A percentile compares a stretch with the other conserved stretches of the same genome.
These are phyloP conservation scores for Diarsia brunnea DNA, from an alignment of 2,888 invertebrate species.

Conservation along the genomic window DNA sequence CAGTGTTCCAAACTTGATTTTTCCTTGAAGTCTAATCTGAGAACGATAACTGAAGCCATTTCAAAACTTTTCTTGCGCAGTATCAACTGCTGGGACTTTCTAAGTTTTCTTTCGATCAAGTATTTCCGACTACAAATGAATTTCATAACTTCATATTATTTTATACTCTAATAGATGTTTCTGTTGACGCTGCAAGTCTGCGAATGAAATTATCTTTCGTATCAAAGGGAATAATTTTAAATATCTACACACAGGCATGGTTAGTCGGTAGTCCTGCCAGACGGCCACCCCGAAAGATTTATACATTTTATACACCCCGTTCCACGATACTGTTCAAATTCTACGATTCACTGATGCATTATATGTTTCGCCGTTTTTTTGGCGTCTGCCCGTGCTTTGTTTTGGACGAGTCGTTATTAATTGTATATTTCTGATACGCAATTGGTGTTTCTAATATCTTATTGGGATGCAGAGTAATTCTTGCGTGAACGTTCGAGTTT, in stretches of 20 bases:
- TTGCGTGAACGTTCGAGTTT: slow-evolving; percentile 59
- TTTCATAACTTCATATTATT: slow-evolving; percentile 28
- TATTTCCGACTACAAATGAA: slow-evolving; percentile 16
- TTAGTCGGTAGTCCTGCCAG: slow-evolving; percentile 82
- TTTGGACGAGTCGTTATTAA: slow-evolving; percentile 80
- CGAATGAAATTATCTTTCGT: slow-evolving; percentile 89
- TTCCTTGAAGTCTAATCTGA: slow-evolving; percentile 27
- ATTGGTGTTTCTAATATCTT: slow-evolving; percentile 67
- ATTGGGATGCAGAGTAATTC: slow-evolving; percentile 56
- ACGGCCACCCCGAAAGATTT: slow-evolving; percentile 87
- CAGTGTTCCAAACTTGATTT: slow-evolving; percentile 10
- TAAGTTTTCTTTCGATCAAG: slow-evolving; percentile 34
- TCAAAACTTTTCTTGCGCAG: slow-evolving; percentile 5
- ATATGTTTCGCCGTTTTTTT: slow-evolving; percentile 84
- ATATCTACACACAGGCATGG: slow-evolving; percentile 87
- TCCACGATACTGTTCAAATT: slow-evolving; percentile 83
- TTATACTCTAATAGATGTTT: slow-evolving; percentile 63
- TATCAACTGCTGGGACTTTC: slow-evolving; percentile 36
- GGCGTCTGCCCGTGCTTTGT: slow-evolving; percentile 83
- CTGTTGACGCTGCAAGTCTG: slow-evolving; percentile 81
- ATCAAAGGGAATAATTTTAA: slow-evolving; percentile 91
- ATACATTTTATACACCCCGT: slow-evolving; percentile 77
- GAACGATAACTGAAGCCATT: background rate
- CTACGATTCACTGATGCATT: slow-evolving; percentile 85
- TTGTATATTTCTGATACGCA: slow-evolving; percentile 73